A percentile compares a stretch with the other conserved stretches of the same genome.
Evolutionary conservation across 2,113 vertebrate species (phyloP).

Genomic region (Pteropus alecto): DNA sequence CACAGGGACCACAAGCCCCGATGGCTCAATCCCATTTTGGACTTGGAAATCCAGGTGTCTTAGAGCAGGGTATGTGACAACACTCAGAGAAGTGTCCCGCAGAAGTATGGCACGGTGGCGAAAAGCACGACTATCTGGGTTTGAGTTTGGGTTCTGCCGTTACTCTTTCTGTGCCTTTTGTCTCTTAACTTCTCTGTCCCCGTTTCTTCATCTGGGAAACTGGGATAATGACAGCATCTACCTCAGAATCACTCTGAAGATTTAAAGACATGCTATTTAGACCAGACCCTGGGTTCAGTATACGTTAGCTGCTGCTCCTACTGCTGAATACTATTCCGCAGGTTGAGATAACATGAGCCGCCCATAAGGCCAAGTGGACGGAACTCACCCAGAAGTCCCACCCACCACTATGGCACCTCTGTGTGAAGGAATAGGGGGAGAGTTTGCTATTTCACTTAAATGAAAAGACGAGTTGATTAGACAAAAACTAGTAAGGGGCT

Average conservation of each 20-base stretch:
- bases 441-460: not conserved
- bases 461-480: not conserved
- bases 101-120: not conserved
- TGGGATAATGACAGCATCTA: not conserved
- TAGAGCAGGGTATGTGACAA: not conserved
- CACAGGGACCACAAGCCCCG: not conserved
- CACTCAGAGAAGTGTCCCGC: not conserved
- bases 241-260: not conserved
- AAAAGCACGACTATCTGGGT: not conserved
- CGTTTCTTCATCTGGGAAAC: not conserved
- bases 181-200: not conserved
- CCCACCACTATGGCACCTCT: not conserved
- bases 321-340: not conserved
- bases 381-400: not conserved
- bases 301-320: not conserved
- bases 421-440: not conserved
- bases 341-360: not conserved
- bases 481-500: not conserved
- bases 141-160: not conserved
- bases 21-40: not conserved
- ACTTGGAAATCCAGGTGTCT: not conserved
- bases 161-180: not conserved
- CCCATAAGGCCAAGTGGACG: not conserved
- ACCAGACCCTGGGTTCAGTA: not conserved
- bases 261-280: not conserved